Conservation (phyloP, 2,888 invertebrate species). For the Criorhina ranunculi region DNA sequence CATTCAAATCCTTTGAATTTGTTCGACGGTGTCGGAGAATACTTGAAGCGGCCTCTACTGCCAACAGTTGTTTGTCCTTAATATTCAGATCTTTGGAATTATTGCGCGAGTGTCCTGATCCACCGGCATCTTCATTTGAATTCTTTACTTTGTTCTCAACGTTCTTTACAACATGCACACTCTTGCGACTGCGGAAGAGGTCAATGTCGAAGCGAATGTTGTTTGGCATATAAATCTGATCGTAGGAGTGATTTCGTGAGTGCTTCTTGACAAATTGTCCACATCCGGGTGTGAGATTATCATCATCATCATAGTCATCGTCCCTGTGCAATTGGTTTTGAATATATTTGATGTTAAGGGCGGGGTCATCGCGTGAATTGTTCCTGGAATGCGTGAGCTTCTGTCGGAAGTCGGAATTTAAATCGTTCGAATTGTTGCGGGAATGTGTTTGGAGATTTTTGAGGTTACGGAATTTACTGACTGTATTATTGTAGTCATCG, state of each 20-base stretch:
- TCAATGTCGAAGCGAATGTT: constrained; percentile 84
- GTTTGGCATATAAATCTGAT: constrained; percentile 84
- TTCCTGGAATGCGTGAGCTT: constrained; percentile 81
- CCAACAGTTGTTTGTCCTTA: constrained; percentile 74
- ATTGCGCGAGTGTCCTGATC: constrained; percentile 85
- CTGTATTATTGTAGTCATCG: constrained; percentile 77
- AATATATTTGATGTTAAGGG: constrained; percentile 83
- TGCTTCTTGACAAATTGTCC: constrained; percentile 84
- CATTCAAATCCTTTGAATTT: constrained; percentile 86
- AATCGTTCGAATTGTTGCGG: constrained; percentile 84
- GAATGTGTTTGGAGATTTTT: constrained; percentile 84
- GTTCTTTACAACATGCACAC: constrained; percentile 83
- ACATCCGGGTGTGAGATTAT: constrained; percentile 82
- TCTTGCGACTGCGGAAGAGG: constrained; percentile 82
- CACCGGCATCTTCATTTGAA: constrained; percentile 82
- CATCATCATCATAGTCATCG: constrained; percentile 82
- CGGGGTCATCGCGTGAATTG: constrained; percentile 82
- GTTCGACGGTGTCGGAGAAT: constrained; percentile 87
- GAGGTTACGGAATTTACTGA: constrained; percentile 81
- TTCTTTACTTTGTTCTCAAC: constrained; percentile 83
- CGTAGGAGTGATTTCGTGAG: constrained; percentile 84
- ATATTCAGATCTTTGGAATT: constrained; percentile 84
- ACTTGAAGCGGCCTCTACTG: constrained; percentile 80
- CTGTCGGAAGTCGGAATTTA: constrained; percentile 81
- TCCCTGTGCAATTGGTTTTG: constrained; percentile 83